Evolutionary conservation across 2,113 vertebrate genomes (phyloP), one percentile per base, ranked within the genome.

Genomic region (Chlamydotis undulata): DNA sequence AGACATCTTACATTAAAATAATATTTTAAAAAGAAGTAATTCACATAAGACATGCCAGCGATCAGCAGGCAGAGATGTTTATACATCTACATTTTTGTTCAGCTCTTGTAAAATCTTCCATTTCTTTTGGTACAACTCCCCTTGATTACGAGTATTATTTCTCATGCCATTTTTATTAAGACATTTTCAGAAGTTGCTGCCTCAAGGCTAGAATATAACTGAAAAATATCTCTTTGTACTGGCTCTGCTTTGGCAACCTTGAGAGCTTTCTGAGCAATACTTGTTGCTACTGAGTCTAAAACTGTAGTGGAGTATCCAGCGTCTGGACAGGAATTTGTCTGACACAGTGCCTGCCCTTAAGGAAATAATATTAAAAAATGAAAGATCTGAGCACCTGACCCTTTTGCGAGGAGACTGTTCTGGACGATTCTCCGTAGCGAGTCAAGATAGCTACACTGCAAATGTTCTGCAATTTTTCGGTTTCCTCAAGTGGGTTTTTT

Each of bases 121-220:
- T 87, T 96, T 95, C 90, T 69, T 78, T 68, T 84, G 39, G 45
- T 90, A 60, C 43, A 92, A 24, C 49, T 90, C 14, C 61, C 45
- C 28, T 78, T 88, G 65, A 92, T 92, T 78, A 71, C 4, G 11
- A 71, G 56, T 75, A 78, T 67, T 92, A 61, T 84, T 96, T 95
- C 50, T 89, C n/a, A 37, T 89, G 86, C 73, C 53, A 19, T 90
- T 93, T 97, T 95, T 93, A 89, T 56, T 80, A 79, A 61, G 89
- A 82, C 24, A 26, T 89, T 93, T 93, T 74, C 85, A 83, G 71
- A 86, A 93, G 59, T 59, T 87, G 43, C 86, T 81, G n/a, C 89
- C 90, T 95, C 76, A 79, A 75, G 89, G 90, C 80, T 89, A 82
- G 45, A 84, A 75, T 83, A 65, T 59, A 91, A 75, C 65, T 83